Evolutionary conservation across 2,888 invertebrate genomes (phyloP), one percentile per base, ranked within the genome.

Genomic region (Cosmorhoe ocellata): DNA sequence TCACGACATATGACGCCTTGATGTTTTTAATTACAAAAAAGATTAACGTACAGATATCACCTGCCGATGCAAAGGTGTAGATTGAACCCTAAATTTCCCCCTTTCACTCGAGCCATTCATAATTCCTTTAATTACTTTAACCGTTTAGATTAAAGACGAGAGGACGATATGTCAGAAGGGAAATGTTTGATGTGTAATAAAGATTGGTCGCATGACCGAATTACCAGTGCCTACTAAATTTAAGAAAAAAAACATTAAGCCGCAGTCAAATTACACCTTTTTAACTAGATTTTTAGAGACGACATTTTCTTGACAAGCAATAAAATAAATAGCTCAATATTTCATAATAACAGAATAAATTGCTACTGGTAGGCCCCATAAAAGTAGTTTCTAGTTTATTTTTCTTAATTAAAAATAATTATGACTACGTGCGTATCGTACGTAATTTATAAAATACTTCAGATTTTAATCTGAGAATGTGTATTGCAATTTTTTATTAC

Each of bases 1-100:
- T 78, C 76, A 78, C 73, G 81, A 81, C 84, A 84, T 76, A 80
- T 79, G 81, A 86, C 77, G 79, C 81, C 67, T 67, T 73, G 73
- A 75, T 71, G 71, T 69, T 66, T 76, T 82, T 79, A 80, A 81
- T 80, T 76, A 75, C 79, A 76, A 74, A 74, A 70, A 73, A 76
- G 75, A 79, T 69, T 64, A 67, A 64, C 66, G 65, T 58, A 38
- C 67, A 59, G 71, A 76, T 73, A 76, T 80, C 88, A 88, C 88
- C 88, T 89, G 87, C 81, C 82, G 81, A 77, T 75, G 69, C 52
- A 74, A 86, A 86, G 87, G 87, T 87, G 88, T 82, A 81, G 81
- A 81, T 85, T 81, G 77, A 73, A 71, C 81, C 84, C 81, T 79
- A 82, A 86, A 83, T 80, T 81, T 69, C 64, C 65, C 68, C 74